These are phyloP conservation scores for Allacma fusca DNA, from an alignment of 2,888 invertebrate species.

Conservation along the genomic window DNA sequence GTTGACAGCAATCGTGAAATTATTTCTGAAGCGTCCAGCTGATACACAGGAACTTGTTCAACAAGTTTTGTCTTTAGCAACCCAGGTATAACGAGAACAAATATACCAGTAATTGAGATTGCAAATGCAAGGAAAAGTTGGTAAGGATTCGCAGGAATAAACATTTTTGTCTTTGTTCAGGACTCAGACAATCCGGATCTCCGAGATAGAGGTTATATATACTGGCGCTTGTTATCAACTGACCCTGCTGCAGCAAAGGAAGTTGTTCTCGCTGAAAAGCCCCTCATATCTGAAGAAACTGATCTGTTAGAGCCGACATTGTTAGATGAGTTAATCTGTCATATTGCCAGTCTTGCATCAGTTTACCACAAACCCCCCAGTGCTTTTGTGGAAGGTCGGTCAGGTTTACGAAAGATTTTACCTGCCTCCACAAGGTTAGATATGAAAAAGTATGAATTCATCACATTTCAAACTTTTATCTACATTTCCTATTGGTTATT, in stretches of 20 bases:
- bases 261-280: slow-evolving; percentile 98
- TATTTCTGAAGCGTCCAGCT: slow-evolving; percentile 96
- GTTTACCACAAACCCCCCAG: slow-evolving; percentile 99
- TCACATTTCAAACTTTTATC: too few species aligned
- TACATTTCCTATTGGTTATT: too few species aligned
- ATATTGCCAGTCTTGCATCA: slow-evolving; percentile 96
- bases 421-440: slow-evolving; percentile 55
- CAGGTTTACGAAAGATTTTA: slow-evolving; percentile 63
- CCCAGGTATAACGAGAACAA: slow-evolving; percentile 67
- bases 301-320: slow-evolving; percentile 97
- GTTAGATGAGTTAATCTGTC: slow-evolving; percentile 96
- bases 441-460: too few species aligned
- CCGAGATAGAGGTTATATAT: slow-evolving; percentile 97
- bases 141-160: too few species aligned
- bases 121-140: too few species aligned
- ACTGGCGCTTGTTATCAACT: slow-evolving; percentile 97
- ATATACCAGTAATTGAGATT: too few species aligned
- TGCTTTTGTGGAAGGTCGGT: slow-evolving; percentile 92
- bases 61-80: slow-evolving; percentile 71
- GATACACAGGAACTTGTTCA: slow-evolving; percentile 99
- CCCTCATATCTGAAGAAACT: slow-evolving; percentile 98
- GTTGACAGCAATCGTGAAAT: slow-evolving; percentile 96
- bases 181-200: slow-evolving; percentile 98
- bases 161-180: slow-evolving; percentile 65
- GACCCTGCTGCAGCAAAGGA: slow-evolving; percentile 99